Percentiles rank a stretch among this genome's conserved stretches.
Evolutionary conservation across 2,888 invertebrate genomes (phyloP).

Genomic region (Monoplex corrugatus): DNA sequence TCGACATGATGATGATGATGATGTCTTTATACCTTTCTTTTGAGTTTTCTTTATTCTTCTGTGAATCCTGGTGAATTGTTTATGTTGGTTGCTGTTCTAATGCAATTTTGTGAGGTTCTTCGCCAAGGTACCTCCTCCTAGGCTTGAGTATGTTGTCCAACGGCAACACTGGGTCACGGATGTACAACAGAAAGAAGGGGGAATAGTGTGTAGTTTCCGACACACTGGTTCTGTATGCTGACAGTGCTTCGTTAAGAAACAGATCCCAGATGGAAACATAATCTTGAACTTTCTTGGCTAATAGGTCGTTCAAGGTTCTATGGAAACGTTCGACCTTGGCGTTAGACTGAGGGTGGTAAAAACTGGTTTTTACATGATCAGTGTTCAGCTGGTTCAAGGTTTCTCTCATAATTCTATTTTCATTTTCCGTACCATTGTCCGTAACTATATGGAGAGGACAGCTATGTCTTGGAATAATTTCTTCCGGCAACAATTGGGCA

Average conservation of each 20-base stretch:
- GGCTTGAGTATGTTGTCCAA: slow-evolving; percentile 26
- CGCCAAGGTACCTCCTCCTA: slow-evolving; percentile 13
- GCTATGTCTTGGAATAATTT: too few species aligned
- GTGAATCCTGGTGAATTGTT: background rate
- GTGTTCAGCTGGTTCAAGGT: slow-evolving; percentile 1
- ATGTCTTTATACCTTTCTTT: background rate
- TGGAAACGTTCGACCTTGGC: slow-evolving; percentile 44
- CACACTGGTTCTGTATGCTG: background rate
- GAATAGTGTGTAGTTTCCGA: slow-evolving; percentile 29
- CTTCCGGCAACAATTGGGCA: too few species aligned
- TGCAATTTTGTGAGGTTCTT: slow-evolving; percentile 11
- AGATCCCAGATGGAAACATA: background rate
- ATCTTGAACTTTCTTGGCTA: slow-evolving; percentile 33
- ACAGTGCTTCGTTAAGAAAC: background rate
- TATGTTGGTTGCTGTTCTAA: slow-evolving; percentile 41
- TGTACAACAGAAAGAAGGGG: slow-evolving; percentile 31
- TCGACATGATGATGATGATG: too few species aligned
- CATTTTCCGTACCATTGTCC: slow-evolving; percentile 39
- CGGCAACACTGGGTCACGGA: slow-evolving; percentile 14
- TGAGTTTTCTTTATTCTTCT: slow-evolving; percentile 1
- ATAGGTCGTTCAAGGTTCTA: slow-evolving; percentile 15
- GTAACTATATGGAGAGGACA: background rate
- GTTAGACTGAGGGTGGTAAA: slow-evolving; percentile 41
- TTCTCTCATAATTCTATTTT: slow-evolving; percentile 31
- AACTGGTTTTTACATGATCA: slow-evolving; percentile 35